phyloP scores from a whole-genome alignment of 1,140 invertebrate genomes.

The Tetragonula clypearis region DNA sequence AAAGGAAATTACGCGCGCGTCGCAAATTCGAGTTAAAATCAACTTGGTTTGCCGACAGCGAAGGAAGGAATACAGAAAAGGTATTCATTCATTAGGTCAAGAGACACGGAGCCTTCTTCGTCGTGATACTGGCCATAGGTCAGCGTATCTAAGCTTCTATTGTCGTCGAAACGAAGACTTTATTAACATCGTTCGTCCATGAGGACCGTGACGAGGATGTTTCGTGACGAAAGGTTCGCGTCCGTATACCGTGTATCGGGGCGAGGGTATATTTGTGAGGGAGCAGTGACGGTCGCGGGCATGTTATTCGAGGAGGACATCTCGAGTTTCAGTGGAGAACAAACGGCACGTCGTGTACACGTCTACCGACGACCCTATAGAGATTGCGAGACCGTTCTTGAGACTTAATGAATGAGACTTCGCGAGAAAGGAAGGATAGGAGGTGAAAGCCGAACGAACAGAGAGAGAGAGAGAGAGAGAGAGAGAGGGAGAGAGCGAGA shows the following conservation, averaged over 20 bases:
- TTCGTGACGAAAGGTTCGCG: not conserved
- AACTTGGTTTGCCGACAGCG: not conserved
- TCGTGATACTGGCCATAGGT: slow-evolving; percentile 15
- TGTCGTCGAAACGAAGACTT: slow-evolving; percentile 35
- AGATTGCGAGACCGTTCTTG: slow-evolving; percentile 67
- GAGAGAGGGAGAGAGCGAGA: not conserved
- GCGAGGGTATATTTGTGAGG: slow-evolving; percentile 12
- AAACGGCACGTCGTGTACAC: slow-evolving; percentile 73
- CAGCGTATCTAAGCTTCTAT: slow-evolving; percentile 46
- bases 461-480: too few relatives aligned
- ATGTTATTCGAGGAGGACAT: slow-evolving; percentile 73
- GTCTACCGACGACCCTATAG: slow-evolving; percentile 68
- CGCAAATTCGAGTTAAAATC: not conserved
- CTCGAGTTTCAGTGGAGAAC: slow-evolving; percentile 74
- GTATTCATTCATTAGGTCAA: not conserved
- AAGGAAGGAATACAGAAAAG: not conserved
- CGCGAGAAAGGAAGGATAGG: slow-evolving; percentile 38
- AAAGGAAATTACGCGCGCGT: not conserved
- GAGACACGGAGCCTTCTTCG: too few relatives aligned
- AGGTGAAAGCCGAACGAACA: not conserved
- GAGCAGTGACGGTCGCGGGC: slow-evolving; percentile 36
- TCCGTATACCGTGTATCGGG: slow-evolving; percentile 3
- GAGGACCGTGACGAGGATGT: not conserved
- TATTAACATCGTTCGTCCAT: slow-evolving; percentile 32
- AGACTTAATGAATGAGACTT: slow-evolving; percentile 71